Conservation (phyloP, 2,888 invertebrate genomes). For the Leptodirus hochenwartii region DNA sequence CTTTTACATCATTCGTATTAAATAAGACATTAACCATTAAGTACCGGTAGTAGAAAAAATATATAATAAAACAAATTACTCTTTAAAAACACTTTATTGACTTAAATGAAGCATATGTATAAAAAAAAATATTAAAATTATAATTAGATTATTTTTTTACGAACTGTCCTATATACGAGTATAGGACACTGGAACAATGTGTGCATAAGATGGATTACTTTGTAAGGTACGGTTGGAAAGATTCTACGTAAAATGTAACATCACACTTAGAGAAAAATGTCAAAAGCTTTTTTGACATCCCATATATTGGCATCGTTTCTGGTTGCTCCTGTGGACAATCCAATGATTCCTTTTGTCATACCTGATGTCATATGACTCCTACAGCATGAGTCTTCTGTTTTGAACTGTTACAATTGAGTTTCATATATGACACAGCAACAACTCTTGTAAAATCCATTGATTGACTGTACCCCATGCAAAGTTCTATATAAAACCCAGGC, state of each 20-base stretch:
- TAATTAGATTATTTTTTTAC: too few relatives aligned
- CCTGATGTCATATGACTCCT: not conserved
- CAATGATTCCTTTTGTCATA: constrained; percentile 1
- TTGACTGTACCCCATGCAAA: not conserved
- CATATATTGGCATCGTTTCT: not conserved
- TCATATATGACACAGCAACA: not conserved
- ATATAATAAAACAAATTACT: too few relatives aligned
- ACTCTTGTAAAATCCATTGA: not conserved
- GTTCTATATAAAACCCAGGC: not conserved
- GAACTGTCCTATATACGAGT: too few relatives aligned
- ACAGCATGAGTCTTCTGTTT: not conserved
- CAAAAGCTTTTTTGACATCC: not conserved
- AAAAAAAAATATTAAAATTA: too few relatives aligned
- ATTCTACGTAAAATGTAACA: constrained; percentile 2
- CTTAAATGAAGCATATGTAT: too few relatives aligned
- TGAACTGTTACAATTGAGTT: not conserved
- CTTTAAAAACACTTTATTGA: too few relatives aligned
- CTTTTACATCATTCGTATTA: too few relatives aligned
- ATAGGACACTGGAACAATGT: too few relatives aligned
- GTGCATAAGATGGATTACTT: too few relatives aligned
- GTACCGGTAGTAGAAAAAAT: too few relatives aligned
- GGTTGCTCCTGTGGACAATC: not conserved
- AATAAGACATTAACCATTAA: too few relatives aligned
- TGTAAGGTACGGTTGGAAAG: not conserved
- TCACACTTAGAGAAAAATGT: not conserved